Evolutionary conservation across 2,797 vertebrate species (phyloP).

Genomic region (Poecile montanus): DNA sequence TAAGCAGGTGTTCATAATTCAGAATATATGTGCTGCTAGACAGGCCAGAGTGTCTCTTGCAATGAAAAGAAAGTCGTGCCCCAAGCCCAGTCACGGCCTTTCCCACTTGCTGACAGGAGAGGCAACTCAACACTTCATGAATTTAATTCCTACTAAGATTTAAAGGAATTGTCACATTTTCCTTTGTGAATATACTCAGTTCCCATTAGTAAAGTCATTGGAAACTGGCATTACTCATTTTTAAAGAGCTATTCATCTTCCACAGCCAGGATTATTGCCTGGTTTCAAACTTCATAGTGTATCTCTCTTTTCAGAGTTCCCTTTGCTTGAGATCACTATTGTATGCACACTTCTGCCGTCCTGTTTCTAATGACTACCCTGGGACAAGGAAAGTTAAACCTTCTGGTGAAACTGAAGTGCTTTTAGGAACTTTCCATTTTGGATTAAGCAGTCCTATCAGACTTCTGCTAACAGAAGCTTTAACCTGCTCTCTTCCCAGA

Average conservation of each 20-base stretch:
- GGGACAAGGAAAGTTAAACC: not conserved
- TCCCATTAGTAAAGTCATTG: not conserved
- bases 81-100: not conserved
- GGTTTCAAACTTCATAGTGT: not conserved
- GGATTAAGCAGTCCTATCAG: not conserved
- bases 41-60: not conserved
- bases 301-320: not conserved
- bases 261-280: not conserved
- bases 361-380: not conserved
- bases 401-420: not conserved
- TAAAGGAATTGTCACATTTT: not conserved
- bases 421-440: not conserved
- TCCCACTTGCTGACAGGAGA: not conserved
- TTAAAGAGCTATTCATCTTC: not conserved
- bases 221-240: not conserved
- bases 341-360: not conserved
- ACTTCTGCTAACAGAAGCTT: not conserved
- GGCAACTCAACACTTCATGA: not conserved
- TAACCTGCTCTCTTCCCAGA: not conserved
- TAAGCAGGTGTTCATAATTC: not conserved
- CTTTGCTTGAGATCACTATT: not conserved
- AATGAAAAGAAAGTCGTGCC: not conserved
- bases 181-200: not conserved
- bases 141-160: not conserved
- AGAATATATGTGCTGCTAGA: not conserved